These are phyloP conservation scores for Plecotus auritus DNA, from an alignment of 2,113 vertebrate genomes.

Conservation along the genomic window DNA sequence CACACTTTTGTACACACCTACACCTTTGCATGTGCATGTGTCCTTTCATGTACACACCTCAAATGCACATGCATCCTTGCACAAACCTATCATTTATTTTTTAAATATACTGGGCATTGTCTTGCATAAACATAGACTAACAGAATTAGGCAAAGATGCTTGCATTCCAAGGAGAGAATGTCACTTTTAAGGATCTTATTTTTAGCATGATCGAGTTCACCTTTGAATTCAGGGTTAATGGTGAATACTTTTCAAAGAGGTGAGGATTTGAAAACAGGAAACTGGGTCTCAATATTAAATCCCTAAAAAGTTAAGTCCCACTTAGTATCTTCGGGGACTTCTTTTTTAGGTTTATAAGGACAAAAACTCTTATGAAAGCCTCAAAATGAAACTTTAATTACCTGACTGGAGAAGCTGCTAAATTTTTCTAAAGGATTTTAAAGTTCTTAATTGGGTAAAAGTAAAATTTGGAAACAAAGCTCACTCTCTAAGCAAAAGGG, in stretches of 20 bases:
- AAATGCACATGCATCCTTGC: not conserved
- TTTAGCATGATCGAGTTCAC: slow-evolving; percentile 73
- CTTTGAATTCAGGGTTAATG: slow-evolving; percentile 73
- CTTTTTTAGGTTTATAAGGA: slow-evolving; percentile 26
- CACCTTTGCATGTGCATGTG: not conserved
- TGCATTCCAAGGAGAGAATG: slow-evolving; percentile 70
- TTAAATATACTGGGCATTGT: slow-evolving; percentile 76
- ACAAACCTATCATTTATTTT: slow-evolving; percentile 62
- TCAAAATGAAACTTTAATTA: slow-evolving; percentile 1
- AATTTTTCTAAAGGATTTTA: not conserved
- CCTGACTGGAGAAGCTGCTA: not conserved
- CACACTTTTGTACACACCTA: not conserved
- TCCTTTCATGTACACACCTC: not conserved
- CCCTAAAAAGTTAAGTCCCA: slow-evolving; percentile 51
- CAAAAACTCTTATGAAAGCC: not conserved
- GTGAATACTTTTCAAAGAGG: slow-evolving; percentile 67
- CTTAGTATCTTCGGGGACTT: slow-evolving; percentile 41
- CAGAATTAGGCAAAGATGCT: slow-evolving; percentile 74
- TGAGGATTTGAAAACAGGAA: slow-evolving; percentile 59
- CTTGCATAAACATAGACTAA: slow-evolving; percentile 69
- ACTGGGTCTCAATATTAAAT: slow-evolving; percentile 34
- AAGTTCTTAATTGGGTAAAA: not conserved
- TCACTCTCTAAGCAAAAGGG: not conserved
- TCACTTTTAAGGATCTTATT: slow-evolving; percentile 75
- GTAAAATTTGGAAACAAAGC: not conserved